Evolutionary conservation across 2,113 vertebrate genomes (phyloP).

Genomic region (Hydropotes inermis): DNA sequence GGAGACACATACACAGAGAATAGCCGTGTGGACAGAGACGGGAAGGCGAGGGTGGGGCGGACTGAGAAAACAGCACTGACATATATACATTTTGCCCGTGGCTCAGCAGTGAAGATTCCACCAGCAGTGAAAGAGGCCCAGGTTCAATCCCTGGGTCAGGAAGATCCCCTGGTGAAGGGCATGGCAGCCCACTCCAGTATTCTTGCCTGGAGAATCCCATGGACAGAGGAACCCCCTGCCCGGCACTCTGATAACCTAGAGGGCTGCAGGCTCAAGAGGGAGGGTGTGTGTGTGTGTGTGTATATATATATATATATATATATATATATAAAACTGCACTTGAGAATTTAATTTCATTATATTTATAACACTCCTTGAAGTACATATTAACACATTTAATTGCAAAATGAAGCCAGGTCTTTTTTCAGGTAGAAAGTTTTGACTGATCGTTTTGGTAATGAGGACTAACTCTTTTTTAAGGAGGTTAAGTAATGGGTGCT

Average conservation of each 20-base stretch:
- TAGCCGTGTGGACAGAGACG: neutral
- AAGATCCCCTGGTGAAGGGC: neutral
- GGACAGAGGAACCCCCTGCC: neutral
- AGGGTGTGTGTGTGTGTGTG: rapidly evolving
- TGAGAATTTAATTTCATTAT: neutral
- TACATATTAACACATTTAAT: neutral
- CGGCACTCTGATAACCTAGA: neutral
- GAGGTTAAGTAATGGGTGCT: neutral
- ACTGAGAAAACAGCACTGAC: neutral
- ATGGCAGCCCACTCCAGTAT: neutral
- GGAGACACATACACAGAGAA: neutral
- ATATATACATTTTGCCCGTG: neutral
- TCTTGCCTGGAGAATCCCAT: neutral
- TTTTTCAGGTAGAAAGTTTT: neutral
- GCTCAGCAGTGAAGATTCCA: neutral
- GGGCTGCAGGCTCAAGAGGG: neutral
- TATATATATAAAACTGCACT: neutral
- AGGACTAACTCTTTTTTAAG: neutral
- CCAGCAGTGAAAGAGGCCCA: neutral
- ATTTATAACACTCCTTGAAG: neutral
- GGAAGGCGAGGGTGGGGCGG: neutral
- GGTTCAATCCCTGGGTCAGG: neutral
- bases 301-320: too few species aligned
- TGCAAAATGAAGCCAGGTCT: neutral
- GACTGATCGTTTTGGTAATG: neutral